Evolutionary conservation across 2,888 invertebrate genomes (phyloP), one percentile per base, ranked within the genome.

Genomic region (Caenorhabditis drosophilae): DNA sequence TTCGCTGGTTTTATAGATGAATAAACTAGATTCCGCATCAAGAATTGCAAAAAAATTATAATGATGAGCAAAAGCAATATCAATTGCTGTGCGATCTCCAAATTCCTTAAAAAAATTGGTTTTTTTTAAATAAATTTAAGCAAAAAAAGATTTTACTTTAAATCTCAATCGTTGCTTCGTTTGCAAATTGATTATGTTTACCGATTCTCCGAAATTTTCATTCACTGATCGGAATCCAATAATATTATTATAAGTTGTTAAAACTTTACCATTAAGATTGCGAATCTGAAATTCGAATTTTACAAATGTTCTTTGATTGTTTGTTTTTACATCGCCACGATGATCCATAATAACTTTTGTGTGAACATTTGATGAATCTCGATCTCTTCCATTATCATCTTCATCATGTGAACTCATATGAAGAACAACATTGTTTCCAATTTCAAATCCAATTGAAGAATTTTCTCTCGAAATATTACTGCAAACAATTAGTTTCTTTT

Each of bases 41-140:
- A 80, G 59, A 25, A 80, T 75, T 15, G 80, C 81, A n/a, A 81
- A 58, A 35, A 77, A 67, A 3, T 70, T 67, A 18, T 70, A 60
- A 48, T 77, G 73, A 31, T 58, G 54, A 12, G 80, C 77, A 63
- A 78, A 81, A 34, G 69, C 68, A n/a, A 81, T 45, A 50, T 81
- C 81, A 22, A 75, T 67, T 34, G 68, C 69, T 3, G 47, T 27
- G 6, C 66, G 57, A 42, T 57, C 55, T 11, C 70, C 62, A 58
- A 80, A 74, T 34, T 76, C 78, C 62, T 63, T 53, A 12, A 56
- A 57, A 45, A 12, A 15, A 42, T 3, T 9, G 16, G 40, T 20
- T 45, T 22, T 15, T 22, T 18, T 27, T 40, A 34, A 2, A 27
- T 7, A 49, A 23, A 35, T 20, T n/a, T n/a, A n/a, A n/a, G n/a